phyloP scores from a whole-genome alignment of 53 echinoderm and acorn worm species.

The Antedon mediterranea region DNA sequence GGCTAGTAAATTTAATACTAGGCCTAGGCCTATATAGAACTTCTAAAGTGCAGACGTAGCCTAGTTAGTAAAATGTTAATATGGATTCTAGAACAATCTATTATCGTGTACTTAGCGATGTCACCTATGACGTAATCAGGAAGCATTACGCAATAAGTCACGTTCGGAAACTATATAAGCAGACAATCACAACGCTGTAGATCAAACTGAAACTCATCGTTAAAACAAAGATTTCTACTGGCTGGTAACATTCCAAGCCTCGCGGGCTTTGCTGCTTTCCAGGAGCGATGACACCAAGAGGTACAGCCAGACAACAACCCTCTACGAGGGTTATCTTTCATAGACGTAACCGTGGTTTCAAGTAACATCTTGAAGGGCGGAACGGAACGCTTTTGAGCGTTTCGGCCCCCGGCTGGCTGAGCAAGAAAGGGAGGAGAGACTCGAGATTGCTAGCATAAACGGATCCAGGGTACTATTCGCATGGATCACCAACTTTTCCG shows the following conservation, averaged over 20 bases:
- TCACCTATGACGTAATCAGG: no score
- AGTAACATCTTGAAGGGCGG: neutral
- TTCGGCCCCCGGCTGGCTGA: neutral
- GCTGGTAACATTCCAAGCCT: neutral
- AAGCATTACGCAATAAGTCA: no score
- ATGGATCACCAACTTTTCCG: neutral
- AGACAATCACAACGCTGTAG: no score
- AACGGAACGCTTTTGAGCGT: neutral
- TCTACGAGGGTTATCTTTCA: neutral
- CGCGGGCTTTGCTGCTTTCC: constrained; percentile 1
- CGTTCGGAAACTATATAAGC: no score
- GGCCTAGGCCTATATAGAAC: no score
- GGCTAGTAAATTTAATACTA: no score
- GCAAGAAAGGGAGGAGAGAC: no score
- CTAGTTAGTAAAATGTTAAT: no score
- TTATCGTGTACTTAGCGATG: no score
- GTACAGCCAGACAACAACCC: neutral
- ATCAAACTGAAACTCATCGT: no score
- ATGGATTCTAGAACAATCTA: no score
- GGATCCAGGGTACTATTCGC: neutral
- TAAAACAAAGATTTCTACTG: neutral
- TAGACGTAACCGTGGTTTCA: neutral
- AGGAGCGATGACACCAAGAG: neutral
- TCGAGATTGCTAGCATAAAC: neutral
- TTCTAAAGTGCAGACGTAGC: no score